These are phyloP conservation scores for Ptilodon capucinus DNA, from an alignment of 2,888 invertebrate species.

Conservation along the genomic window DNA sequence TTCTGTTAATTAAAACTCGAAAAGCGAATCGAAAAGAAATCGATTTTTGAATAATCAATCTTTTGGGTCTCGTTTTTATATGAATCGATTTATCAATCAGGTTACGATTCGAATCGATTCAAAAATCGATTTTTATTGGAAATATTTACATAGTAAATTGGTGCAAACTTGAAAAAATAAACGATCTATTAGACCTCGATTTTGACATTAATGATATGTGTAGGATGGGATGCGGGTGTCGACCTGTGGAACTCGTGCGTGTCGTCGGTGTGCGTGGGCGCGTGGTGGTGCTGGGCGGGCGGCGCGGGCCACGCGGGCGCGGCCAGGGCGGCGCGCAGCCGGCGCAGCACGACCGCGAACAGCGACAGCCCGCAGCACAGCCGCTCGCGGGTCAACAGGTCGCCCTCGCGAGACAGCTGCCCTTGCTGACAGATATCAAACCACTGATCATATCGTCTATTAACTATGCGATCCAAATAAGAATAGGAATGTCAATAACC, in stretches of 20 bases:
- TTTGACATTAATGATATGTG: not conserved
- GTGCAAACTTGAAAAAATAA: too few species aligned
- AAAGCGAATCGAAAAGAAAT: too few species aligned
- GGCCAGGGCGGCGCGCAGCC: constrained; percentile 92
- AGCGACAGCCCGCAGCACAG: constrained; percentile 98
- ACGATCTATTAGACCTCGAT: too few species aligned
- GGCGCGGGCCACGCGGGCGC: constrained; percentile 98
- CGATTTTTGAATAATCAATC: too few species aligned
- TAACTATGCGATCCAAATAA: too few species aligned
- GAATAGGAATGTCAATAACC: too few species aligned
- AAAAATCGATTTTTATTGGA: too few species aligned
- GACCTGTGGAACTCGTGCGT: constrained; percentile 97
- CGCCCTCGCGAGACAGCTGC: constrained; percentile 96
- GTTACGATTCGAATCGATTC: too few species aligned
- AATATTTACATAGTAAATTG: too few species aligned
- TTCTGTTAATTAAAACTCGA: too few species aligned
- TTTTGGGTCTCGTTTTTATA: too few species aligned
- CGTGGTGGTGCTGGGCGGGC: constrained; percentile 92
- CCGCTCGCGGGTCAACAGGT: constrained; percentile 97
- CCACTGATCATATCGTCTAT: constrained; percentile 7
- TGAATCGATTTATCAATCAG: too few species aligned
- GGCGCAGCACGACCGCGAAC: constrained; percentile 96
- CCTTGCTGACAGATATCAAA: constrained; percentile 93
- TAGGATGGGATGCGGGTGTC: not conserved
- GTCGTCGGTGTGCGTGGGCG: constrained; percentile 97